A percentile compares a stretch with the other conserved stretches of the same genome.
Conservation (phyloP, 2,113 vertebrate species). For the Phalacrocorax brasilianus region DNA sequence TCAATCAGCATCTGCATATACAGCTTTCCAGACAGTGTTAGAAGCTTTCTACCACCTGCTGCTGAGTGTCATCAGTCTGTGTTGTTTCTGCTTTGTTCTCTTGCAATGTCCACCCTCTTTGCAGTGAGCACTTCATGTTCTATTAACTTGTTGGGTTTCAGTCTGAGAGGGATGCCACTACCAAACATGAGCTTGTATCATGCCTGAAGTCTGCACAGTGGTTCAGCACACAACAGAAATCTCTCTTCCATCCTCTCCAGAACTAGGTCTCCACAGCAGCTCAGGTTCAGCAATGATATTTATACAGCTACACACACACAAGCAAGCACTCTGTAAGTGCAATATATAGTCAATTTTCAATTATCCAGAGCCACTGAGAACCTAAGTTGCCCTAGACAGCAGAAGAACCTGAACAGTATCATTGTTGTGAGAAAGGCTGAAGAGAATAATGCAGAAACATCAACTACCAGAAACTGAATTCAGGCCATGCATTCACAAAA, state of each 20-base stretch:
- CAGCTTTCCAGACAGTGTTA: neutral
- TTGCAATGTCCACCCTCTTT: neutral
- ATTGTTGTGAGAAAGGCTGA: neutral
- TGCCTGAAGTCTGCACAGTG: too few relatives aligned
- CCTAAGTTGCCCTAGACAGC: neutral
- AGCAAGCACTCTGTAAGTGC: neutral
- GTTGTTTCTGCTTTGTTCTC: neutral
- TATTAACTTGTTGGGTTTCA: neutral
- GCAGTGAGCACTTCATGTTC: neutral
- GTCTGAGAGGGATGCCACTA: too few relatives aligned
- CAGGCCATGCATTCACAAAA: too few relatives aligned
- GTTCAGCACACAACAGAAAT: neutral
- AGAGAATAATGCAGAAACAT: neutral
- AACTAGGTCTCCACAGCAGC: neutral
- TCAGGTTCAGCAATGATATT: neutral
- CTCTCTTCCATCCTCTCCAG: neutral
- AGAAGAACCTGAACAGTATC: neutral
- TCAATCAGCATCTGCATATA: neutral
- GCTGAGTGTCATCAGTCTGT: too few relatives aligned
- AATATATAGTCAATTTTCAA: neutral
- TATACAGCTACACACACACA: neutral
- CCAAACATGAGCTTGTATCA: neutral
- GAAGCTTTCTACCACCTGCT: neutral
- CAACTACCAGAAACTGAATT: neutral
- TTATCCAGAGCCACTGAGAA: neutral